Evolutionary conservation across 2,113 vertebrate genomes (phyloP).

Genomic region (Lepus europaeus): DNA sequence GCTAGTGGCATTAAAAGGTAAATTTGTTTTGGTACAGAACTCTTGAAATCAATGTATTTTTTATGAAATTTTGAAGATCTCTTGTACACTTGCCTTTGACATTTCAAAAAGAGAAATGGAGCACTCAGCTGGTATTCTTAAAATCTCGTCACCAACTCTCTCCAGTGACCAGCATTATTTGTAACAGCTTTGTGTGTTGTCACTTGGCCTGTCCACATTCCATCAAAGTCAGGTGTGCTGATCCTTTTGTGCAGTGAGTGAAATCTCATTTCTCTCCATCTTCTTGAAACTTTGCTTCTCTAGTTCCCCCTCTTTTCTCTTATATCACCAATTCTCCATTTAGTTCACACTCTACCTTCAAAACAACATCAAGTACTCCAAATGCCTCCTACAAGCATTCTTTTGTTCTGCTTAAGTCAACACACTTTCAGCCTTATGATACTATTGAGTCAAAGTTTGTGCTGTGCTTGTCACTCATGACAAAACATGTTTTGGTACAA

Average conservation of each 20-base stretch:
- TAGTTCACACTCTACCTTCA: background rate
- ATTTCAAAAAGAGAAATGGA: background rate
- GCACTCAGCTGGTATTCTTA: background rate
- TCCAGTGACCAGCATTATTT: background rate
- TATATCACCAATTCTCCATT: background rate
- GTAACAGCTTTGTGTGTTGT: background rate
- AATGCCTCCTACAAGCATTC: background rate
- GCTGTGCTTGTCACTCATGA: background rate
- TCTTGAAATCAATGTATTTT: no score
- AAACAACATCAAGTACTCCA: background rate
- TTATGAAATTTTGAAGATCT: no score
- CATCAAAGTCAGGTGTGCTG: background rate
- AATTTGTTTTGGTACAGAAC: no score
- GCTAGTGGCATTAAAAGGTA: no score
- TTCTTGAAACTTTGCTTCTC: background rate
- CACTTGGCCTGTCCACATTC: accelerated
- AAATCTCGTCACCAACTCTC: background rate
- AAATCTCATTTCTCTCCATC: background rate
- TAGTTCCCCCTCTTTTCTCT: background rate
- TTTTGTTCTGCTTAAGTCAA: background rate
- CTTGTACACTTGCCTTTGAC: no score
- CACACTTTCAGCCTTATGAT: background rate
- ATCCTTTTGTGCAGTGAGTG: background rate
- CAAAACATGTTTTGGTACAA: background rate
- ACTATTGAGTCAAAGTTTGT: background rate